Conservation (phyloP, 1,140 invertebrate species). For the Oncopeltus fasciatus region DNA sequence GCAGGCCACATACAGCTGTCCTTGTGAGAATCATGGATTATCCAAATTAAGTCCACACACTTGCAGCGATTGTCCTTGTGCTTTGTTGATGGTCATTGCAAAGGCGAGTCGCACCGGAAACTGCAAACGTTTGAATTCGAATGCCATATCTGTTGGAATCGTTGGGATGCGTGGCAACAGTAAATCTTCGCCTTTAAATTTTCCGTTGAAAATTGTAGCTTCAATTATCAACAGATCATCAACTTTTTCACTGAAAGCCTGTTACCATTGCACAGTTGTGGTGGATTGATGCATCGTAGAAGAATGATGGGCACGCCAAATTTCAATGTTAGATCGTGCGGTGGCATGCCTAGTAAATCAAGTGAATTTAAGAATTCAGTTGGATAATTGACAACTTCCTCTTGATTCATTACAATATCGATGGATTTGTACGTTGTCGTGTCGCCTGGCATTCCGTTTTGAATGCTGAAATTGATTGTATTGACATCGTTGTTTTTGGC, state of each 20-base stretch:
- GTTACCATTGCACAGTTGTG: slow-evolving; percentile 26
- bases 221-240: slow-evolving; percentile 27
- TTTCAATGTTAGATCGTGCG: slow-evolving; percentile 21
- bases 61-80: slow-evolving; percentile 23
- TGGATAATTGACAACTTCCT: slow-evolving; percentile 28
- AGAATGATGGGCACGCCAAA: slow-evolving; percentile 28
- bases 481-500: slow-evolving; percentile 30
- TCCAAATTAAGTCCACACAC: slow-evolving; percentile 19
- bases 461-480: slow-evolving; percentile 26
- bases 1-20: slow-evolving; percentile 25
- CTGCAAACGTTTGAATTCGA: slow-evolving; percentile 21
- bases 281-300: slow-evolving; percentile 28
- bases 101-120: slow-evolving; percentile 32
- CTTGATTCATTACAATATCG: slow-evolving; percentile 26
- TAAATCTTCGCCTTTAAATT: slow-evolving; percentile 14
- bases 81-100: slow-evolving; percentile 32
- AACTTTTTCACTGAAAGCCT: slow-evolving; percentile 23
- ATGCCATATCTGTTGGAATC: slow-evolving; percentile 16
- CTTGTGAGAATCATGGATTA: slow-evolving; percentile 26
- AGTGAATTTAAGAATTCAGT: slow-evolving; percentile 28
- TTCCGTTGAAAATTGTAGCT: slow-evolving; percentile 16
- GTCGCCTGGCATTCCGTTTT: slow-evolving; percentile 19
- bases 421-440: slow-evolving; percentile 26
- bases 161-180: slow-evolving; percentile 16
- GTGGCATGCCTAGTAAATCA: slow-evolving; percentile 21